A percentile compares a stretch with the other conserved stretches of the same genome.
phyloP scores from a whole-genome alignment of 2,113 vertebrate species.

The Mixornis gularis region DNA sequence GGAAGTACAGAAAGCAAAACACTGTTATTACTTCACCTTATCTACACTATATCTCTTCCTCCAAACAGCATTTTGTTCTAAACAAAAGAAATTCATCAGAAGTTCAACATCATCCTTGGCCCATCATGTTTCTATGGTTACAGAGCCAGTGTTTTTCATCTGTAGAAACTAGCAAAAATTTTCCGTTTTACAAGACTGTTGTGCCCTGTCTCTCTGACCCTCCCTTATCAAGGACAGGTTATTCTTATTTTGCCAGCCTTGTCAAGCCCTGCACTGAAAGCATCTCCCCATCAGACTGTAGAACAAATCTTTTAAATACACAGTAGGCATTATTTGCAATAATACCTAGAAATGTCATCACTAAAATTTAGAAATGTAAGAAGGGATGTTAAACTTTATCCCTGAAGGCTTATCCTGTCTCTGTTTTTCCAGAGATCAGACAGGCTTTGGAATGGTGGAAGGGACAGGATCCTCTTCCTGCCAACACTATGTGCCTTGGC shows the following conservation, averaged over 20 bases:
- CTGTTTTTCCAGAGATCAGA: background rate
- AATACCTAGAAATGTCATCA: background rate
- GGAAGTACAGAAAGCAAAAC: background rate
- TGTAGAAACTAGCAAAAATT: constrained; percentile 45
- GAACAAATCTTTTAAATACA: constrained; percentile 12
- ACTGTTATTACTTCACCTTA: background rate
- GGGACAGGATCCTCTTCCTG: background rate
- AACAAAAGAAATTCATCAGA: constrained; percentile 66
- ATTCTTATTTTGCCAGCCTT: constrained; percentile 13
- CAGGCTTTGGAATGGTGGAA: background rate
- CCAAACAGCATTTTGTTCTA: constrained; percentile 52
- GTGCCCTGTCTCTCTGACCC: constrained; percentile 49
- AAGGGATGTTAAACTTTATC: background rate
- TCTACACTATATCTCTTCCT: constrained; percentile 1
- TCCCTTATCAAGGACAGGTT: constrained; percentile 53
- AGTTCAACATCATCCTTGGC: constrained; percentile 66
- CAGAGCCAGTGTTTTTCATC: constrained; percentile 58
- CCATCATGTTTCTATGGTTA: constrained; percentile 75
- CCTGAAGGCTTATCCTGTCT: background rate
- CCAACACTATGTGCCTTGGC: fast-evolving
- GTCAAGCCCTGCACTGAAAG: constrained; percentile 13
- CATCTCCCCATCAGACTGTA: background rate
- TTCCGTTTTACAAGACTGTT: constrained; percentile 25
- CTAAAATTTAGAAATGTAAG: background rate
- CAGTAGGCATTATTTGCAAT: background rate